A percentile compares a stretch with the other conserved stretches of the same genome.
phyloP scores from a whole-genome alignment of 2,797 vertebrate species.

The Sternarchorhynchus goeldii region DNA sequence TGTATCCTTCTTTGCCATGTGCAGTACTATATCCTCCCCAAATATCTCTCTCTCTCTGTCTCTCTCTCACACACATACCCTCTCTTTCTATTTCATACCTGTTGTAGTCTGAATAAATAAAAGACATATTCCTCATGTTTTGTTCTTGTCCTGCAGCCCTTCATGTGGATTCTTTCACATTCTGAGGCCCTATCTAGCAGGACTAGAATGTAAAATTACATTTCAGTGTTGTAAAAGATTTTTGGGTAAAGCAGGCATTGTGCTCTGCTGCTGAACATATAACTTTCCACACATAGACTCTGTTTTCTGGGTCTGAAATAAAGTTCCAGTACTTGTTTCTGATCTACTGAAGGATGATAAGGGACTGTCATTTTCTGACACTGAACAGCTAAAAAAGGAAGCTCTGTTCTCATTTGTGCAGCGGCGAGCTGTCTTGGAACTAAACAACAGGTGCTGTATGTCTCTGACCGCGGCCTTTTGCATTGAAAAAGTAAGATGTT shows the following conservation, averaged over 20 bases:
- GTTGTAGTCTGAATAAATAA: not conserved
- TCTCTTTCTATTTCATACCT: not conserved
- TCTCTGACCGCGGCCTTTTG: not conserved
- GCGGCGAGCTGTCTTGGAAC: not conserved
- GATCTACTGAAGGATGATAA: not conserved
- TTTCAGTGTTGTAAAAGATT: not conserved
- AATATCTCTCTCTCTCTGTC: not conserved
- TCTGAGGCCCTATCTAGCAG: not conserved
- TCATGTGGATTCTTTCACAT: constrained; percentile 6
- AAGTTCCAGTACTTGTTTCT: not conserved
- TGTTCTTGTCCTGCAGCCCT: not conserved
- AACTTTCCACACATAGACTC: not conserved
- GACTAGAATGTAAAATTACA: not conserved
- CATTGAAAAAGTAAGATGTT: not conserved
- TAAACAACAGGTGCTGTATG: not conserved
- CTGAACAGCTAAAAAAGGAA: not conserved
- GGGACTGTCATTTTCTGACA: not conserved
- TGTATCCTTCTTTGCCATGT: not conserved
- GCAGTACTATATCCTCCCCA: not conserved
- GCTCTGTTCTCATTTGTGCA: not conserved
- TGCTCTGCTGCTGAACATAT: not conserved
- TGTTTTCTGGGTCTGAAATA: not conserved
- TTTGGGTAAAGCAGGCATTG: not conserved
- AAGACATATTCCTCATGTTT: not conserved
- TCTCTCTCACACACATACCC: no score